Base-by-base conservation (phyloP, 1,140 invertebrate species). In the Pteromalus puparum region DNA sequence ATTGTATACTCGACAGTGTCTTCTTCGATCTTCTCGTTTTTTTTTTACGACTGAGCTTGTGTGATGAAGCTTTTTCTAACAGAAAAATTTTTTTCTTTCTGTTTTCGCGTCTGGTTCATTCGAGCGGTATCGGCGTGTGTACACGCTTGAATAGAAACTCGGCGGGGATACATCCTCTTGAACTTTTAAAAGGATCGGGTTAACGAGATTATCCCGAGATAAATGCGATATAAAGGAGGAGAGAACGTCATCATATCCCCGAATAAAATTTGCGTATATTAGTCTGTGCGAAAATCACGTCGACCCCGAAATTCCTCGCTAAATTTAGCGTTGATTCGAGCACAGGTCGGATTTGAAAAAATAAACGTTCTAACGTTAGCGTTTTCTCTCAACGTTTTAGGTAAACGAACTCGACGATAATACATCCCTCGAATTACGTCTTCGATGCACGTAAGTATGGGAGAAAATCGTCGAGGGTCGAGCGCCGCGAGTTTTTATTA, bases 361-460 rank as follows among this genome's bases (percentile, higher is more conserved):
- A 61, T 6, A n/a, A n/a, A 61, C 21, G 53, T 21, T 21, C 48
- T 53, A 53, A 15, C 18, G 15, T 4, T 15, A 18, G 48, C 3
- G 48, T 75, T 72, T 48, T 81, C 21, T 72, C 46, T 10, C 74
- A 67, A 79, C 53, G 75, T 82, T 82, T 46, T 75, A 85, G 84
- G 84, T 85, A 85, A 85, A 67, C 79, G 75, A 78, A 53, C 48
- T 7, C 68, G 18, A 73, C 3, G 34, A 38, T 53, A 34, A 34
- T 3, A 53, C 18, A 21, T 5, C 13, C 48, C 48, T 53, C 48
- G 48, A 2, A 18, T 53, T 53, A 53, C 1, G 13, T 21, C 18
- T 53, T 53, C 13, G 18, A 61, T 21, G 18, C 67, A n/a, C 15
- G 26, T 30, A 28, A 18, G 10, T 26, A 2, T 18, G 65, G 48